These are phyloP conservation scores for Betta splendens DNA, from an alignment of 2,797 vertebrate genomes.

Conservation along the genomic window DNA sequence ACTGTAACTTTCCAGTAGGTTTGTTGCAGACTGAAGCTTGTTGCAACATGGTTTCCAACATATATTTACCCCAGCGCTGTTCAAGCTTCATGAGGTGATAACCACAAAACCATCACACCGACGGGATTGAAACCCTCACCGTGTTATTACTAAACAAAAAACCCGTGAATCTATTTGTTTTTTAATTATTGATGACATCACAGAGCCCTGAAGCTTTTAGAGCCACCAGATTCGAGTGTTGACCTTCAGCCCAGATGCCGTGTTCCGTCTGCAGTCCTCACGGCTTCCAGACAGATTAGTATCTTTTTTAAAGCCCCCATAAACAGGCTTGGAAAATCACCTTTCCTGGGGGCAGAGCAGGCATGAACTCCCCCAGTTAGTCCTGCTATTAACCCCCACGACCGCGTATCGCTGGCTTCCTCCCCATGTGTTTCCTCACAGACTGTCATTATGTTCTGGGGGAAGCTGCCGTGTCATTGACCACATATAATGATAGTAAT, in stretches of 20 bases:
- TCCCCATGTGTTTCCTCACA: conserved; percentile 55
- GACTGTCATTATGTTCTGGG: conserved; percentile 53
- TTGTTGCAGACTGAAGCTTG: background rate
- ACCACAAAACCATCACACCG: background rate
- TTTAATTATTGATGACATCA: background rate
- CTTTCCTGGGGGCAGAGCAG: conserved; percentile 56
- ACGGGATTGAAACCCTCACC: background rate
- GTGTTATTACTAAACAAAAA: background rate
- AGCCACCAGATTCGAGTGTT: background rate
- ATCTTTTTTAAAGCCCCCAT: conserved; percentile 50
- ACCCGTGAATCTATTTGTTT: background rate
- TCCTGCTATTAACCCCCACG: conserved; percentile 56
- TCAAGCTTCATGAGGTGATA: background rate
- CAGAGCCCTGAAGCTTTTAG: background rate
- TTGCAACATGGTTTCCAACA: background rate
- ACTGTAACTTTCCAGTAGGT: background rate
- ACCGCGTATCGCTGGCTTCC: conserved; percentile 38
- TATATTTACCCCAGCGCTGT: background rate
- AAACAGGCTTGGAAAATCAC: conserved; percentile 58
- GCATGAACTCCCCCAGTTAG: conserved; percentile 52
- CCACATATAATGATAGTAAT: conserved; percentile 61
- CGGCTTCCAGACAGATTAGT: conserved; percentile 58
- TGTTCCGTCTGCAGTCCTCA: conserved; percentile 46
- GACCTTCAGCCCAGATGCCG: conserved; percentile 9
- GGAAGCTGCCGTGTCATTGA: conserved; percentile 55